These are phyloP conservation scores for Cyanocitta stelleri DNA, from an alignment of 2,113 vertebrate species.

Conservation along the genomic window DNA sequence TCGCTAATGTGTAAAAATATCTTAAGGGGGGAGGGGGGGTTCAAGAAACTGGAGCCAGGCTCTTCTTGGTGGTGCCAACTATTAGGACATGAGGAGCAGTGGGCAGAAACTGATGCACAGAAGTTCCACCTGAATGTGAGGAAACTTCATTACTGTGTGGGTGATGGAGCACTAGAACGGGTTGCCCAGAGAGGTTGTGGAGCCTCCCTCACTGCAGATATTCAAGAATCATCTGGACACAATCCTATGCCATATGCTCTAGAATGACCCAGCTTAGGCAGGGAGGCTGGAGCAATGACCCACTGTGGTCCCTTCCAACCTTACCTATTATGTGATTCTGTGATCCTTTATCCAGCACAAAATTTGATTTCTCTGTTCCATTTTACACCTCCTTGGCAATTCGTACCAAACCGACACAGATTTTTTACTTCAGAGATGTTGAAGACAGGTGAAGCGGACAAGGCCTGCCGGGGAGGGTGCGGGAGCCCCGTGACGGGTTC, in stretches of 20 bases:
- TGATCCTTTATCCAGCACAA: not conserved
- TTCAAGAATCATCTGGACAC: not conserved
- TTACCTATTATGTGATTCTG: no score
- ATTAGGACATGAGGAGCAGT: not conserved
- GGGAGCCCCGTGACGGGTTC: not conserved
- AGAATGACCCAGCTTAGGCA: not conserved
- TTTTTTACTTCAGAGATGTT: rapidly evolving
- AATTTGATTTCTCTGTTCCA: not conserved
- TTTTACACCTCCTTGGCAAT: not conserved
- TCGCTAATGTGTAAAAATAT: not conserved
- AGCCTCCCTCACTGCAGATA: not conserved
- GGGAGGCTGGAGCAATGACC: not conserved
- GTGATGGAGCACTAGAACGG: not conserved
- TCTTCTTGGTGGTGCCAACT: not conserved
- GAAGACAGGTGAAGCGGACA: not conserved
- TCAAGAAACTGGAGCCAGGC: not conserved
- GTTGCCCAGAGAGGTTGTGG: not conserved
- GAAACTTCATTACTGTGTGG: not conserved
- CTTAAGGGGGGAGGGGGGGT: rapidly evolving
- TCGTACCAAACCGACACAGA: not conserved
- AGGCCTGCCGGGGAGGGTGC: not conserved
- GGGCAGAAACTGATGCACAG: not conserved
- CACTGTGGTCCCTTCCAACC: not conserved
- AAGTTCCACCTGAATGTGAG: not conserved
- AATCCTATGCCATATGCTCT: not conserved